These are phyloP conservation scores for Acyrthosiphon pisum DNA, from an alignment of 1,140 invertebrate species.

Conservation along the genomic window DNA sequence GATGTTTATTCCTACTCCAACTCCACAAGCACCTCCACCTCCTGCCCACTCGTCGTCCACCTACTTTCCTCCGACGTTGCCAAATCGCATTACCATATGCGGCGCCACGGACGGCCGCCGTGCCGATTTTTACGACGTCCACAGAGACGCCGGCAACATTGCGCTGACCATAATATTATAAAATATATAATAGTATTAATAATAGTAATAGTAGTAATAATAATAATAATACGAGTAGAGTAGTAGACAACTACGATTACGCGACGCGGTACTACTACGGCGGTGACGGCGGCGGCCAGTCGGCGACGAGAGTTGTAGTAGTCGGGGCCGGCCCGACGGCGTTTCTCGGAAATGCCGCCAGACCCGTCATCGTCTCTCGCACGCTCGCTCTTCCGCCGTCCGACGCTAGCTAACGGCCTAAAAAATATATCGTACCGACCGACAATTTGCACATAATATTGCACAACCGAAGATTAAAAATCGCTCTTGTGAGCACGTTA, in stretches of 20 bases:
- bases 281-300: background rate
- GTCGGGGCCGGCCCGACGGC: background rate
- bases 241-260: background rate
- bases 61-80: slow-evolving; percentile 32
- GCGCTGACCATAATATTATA: slow-evolving; percentile 14
- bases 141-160: background rate
- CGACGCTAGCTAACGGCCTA: background rate
- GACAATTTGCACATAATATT: background rate
- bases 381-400: background rate
- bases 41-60: background rate
- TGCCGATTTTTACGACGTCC: slow-evolving; percentile 49
- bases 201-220: too few relatives aligned
- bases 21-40: background rate
- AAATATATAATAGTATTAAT: background rate
- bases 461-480: background rate
- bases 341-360: slow-evolving; percentile 44
- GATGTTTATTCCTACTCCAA: background rate
- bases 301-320: background rate
- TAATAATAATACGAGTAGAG: too few relatives aligned
- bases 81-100: slow-evolving; percentile 43
- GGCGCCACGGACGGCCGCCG: slow-evolving; percentile 47
- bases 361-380: slow-evolving; percentile 26
- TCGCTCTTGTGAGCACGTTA: background rate
- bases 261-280: background rate
- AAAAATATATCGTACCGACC: background rate